Percentiles rank a stretch among this genome's conserved stretches.
Evolutionary conservation across 2,888 invertebrate genomes (phyloP).

Genomic region (Phalera bucephala): DNA sequence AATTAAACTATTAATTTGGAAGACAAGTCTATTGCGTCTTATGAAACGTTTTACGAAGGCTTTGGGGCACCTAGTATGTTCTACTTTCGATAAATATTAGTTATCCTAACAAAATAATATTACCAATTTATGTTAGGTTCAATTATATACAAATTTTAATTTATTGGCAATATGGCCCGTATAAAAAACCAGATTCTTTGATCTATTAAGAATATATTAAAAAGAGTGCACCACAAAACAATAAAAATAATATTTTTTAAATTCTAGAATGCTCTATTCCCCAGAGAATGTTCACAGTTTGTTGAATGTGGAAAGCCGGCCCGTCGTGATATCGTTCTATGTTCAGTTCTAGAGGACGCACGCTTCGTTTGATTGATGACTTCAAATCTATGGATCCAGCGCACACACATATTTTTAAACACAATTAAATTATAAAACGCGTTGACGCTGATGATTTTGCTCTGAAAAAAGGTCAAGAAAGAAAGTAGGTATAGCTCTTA

Average conservation of each 20-base stretch:
- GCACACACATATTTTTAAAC: slow-evolving; percentile 16
- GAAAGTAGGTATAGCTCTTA: not conserved
- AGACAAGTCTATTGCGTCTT: no score
- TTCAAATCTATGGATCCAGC: slow-evolving; percentile 79
- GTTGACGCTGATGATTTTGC: slow-evolving; percentile 29
- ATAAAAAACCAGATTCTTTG: no score
- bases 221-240: slow-evolving; percentile 3
- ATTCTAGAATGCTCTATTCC: not conserved
- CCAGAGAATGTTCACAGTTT: slow-evolving; percentile 35
- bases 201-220: no score
- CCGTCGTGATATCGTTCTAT: slow-evolving; percentile 73
- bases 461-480: slow-evolving; percentile 18
- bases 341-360: slow-evolving; percentile 78
- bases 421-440: not conserved
- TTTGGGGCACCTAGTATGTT: no score
- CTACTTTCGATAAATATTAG: no score
- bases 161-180: no score
- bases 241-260: not conserved
- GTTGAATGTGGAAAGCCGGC: slow-evolving; percentile 49
- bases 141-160: no score
- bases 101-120: no score
- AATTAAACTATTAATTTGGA: no score
- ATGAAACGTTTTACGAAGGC: no score
- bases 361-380: slow-evolving; percentile 80
- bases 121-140: no score